A percentile compares a stretch with the other conserved stretches of the same genome.
Evolutionary conservation across 2,113 vertebrate genomes (phyloP).

Genomic region (Turdus rufiventris): DNA sequence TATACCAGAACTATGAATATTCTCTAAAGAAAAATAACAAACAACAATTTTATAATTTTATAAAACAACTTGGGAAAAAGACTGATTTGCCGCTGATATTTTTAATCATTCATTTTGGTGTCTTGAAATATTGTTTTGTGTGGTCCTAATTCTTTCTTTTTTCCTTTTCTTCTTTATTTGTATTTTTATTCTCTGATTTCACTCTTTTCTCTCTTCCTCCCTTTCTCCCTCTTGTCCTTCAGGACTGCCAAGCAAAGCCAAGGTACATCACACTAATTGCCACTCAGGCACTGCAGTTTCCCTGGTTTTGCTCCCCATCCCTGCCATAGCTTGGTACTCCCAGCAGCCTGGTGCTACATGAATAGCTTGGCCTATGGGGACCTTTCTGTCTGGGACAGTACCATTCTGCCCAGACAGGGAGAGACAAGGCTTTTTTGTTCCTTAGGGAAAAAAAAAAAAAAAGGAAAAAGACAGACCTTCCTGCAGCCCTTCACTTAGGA

Average conservation of each 20-base stretch:
- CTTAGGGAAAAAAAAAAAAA: background rate
- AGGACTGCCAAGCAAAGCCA: background rate
- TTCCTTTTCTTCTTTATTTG: background rate
- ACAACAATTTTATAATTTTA: background rate
- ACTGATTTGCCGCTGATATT: background rate
- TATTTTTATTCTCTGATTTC: background rate
- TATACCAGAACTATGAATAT: background rate
- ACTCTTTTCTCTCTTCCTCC: background rate
- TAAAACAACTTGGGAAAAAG: background rate
- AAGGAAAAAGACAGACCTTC: background rate
- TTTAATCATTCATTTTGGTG: background rate
- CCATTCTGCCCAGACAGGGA: conserved; percentile 77
- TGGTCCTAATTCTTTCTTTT: background rate
- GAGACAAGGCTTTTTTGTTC: conserved; percentile 34
- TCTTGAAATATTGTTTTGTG: background rate
- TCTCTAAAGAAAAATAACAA: background rate
- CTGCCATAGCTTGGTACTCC: conserved; percentile 12
- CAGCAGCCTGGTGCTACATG: conserved; percentile 7
- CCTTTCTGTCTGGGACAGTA: conserved; percentile 75
- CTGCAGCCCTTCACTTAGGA: background rate
- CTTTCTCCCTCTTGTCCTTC: background rate
- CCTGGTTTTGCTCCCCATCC: background rate
- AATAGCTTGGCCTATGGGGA: conserved; percentile 63
- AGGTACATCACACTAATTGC: background rate
- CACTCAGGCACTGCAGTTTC: background rate